These are phyloP conservation scores for Talpa occidentalis DNA, from an alignment of 2,113 vertebrate genomes.

Conservation along the genomic window DNA sequence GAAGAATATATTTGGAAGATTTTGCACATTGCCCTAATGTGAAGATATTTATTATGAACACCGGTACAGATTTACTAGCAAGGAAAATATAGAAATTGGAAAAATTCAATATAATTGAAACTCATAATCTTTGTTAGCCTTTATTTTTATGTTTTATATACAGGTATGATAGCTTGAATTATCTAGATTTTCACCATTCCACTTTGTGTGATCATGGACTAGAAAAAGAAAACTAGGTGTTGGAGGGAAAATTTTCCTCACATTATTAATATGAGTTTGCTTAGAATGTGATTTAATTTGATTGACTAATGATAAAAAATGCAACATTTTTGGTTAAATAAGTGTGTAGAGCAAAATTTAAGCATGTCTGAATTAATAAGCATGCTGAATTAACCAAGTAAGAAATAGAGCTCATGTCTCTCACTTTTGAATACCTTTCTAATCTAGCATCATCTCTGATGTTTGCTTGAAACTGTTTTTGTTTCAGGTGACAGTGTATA, in stretches of 20 bases:
- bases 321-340: neutral
- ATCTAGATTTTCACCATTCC: neutral
- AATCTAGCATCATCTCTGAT: neutral
- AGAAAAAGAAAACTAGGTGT: neutral
- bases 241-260: neutral
- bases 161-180: neutral
- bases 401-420: neutral
- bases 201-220: neutral
- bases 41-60: neutral
- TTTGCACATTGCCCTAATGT: neutral
- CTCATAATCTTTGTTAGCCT: neutral
- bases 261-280: neutral
- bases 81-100: neutral
- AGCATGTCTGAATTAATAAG: neutral
- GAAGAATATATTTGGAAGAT: neutral
- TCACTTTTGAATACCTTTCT: neutral
- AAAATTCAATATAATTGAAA: neutral
- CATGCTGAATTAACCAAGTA: neutral
- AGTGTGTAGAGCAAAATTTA: constrained; percentile 7
- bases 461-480: neutral
- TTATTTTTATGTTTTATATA: neutral
- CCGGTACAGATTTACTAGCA: neutral
- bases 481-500: neutral
- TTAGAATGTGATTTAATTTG: neutral
- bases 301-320: neutral